These are phyloP conservation scores for Rhopilema esculentum DNA, from an alignment of 30 jellyfish, hydroid and myxozoan genomes.

Conservation along the genomic window DNA sequence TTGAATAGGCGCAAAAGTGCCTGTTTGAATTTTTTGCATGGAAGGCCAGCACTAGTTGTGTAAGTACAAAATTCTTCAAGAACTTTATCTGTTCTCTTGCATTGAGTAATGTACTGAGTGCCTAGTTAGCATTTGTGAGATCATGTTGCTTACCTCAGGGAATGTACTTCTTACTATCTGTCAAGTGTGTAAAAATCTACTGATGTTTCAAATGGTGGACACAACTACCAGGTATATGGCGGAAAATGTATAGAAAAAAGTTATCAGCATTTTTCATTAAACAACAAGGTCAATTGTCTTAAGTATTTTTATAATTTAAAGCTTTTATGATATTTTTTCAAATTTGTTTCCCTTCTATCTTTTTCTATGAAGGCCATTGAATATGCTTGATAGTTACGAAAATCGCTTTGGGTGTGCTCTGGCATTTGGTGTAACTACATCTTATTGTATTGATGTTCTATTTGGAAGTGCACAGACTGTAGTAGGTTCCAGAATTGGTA, in stretches of 20 bases:
- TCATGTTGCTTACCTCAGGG: not conserved
- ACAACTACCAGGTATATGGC: too few species aligned
- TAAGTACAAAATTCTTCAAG: slow-evolving; percentile 1
- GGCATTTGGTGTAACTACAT: slow-evolving; percentile 83
- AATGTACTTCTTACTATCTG: not conserved
- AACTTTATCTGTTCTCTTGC: too few species aligned
- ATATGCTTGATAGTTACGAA: slow-evolving; percentile 82
- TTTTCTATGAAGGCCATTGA: slow-evolving; percentile 60
- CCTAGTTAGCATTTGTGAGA: too few species aligned
- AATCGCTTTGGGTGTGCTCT: slow-evolving; percentile 78
- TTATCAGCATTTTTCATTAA: too few species aligned
- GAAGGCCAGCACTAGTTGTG: slow-evolving; percentile 29
- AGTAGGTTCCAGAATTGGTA: slow-evolving; percentile 10
- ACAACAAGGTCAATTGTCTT: too few species aligned
- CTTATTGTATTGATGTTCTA: slow-evolving; percentile 34
- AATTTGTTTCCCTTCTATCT: not conserved
- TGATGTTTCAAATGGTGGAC: too few species aligned
- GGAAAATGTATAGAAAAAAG: too few species aligned
- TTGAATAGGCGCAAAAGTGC: not conserved
- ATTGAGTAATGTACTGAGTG: too few species aligned
- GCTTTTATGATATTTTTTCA: too few species aligned
- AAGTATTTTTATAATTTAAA: too few species aligned
- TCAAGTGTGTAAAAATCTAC: too few species aligned
- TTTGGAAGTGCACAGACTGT: slow-evolving; percentile 13
- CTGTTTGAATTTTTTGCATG: not conserved